Base-by-base conservation (phyloP, 2,797 vertebrate genomes). In the Yasuhikotakia modesta region DNA sequence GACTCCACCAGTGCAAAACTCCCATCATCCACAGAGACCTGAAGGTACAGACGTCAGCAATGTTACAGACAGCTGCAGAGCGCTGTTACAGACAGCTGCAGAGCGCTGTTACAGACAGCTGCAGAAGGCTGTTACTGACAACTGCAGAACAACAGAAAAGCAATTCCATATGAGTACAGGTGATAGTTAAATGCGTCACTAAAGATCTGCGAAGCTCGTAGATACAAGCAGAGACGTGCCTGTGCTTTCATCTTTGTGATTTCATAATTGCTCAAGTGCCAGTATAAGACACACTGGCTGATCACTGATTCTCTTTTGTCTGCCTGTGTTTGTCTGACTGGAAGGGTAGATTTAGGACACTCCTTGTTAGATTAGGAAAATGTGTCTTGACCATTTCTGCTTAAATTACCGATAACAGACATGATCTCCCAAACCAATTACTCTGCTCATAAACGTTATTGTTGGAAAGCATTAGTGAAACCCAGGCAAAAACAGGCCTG, bases 1-100 rank as follows among this genome's bases (percentile, higher is more conserved):
- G 96, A 43, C 88, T 99, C 81, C 97, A 99, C 87, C 98, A 99
- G 53, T 99, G 97, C 90, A 98, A 98, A 92, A 99, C 97, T 0
- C 96, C 98, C 13, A 91, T 99, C 87, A 93, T 99, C 86, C 98
- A 99, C 87, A 91, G 98, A 43, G 98, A 99, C 83, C 91, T 99
- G 2, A 99, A 99, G 96, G 98, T 99, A 90, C 84, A 55, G 39
- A 43, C 27, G 16, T 19, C n/a, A 43, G 14, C 21, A 24, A 24
- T 24, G 46, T 70, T n/a, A 27, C n/a, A 43, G 16, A 21, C 45
- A 22, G 43, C 46, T 43, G n/a, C n/a, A n/a, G n/a, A 43, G 14
- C 21, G n/a, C n/a, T 24, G 46, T 70, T n/a, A 27, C n/a, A 43
- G 16, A 21, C 45, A 22, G 43, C 46, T 43, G n/a, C n/a, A n/a